phyloP scores from a whole-genome alignment of 2,113 vertebrate genomes.

The Hiodon tergisus region DNA sequence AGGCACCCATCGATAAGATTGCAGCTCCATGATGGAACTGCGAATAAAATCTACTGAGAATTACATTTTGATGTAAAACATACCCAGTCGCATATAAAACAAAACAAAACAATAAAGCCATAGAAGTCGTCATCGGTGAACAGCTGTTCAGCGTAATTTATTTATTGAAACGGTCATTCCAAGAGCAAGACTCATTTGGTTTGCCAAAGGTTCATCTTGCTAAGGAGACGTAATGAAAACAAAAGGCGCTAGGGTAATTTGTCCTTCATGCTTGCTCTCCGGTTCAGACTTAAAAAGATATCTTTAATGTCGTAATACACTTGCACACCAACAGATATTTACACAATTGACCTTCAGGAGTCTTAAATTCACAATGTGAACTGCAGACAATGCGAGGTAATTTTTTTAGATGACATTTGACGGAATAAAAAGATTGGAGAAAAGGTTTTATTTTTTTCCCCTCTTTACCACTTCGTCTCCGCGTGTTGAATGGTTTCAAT shows the following conservation, averaged over 20 bases:
- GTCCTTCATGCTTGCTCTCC: slow-evolving; percentile 16
- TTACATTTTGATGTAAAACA: no score
- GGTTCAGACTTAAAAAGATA: slow-evolving; percentile 16
- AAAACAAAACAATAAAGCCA: no score
- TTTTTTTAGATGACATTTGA: slow-evolving; percentile 28
- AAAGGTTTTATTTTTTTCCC: slow-evolving; percentile 19
- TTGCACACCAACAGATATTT: slow-evolving; percentile 37
- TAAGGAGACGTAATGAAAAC: neutral
- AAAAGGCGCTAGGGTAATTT: slow-evolving; percentile 22
- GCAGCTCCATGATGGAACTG: no score
- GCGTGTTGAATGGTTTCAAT: neutral
- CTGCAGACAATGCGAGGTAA: slow-evolving; percentile 36
- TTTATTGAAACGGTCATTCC: no score
- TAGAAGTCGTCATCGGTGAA: no score
- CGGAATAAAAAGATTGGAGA: slow-evolving; percentile 22
- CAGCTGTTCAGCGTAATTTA: no score
- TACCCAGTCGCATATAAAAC: no score
- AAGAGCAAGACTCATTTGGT: no score
- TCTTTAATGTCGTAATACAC: slow-evolving; percentile 34
- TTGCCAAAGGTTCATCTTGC: no score
- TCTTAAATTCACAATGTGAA: slow-evolving; percentile 33
- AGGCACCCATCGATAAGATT: no score
- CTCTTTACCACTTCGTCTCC: neutral
- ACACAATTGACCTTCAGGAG: slow-evolving; percentile 30
- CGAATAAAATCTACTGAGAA: no score